Base-by-base conservation (phyloP, 2,113 vertebrate genomes). In the Aviceda subcristata region DNA sequence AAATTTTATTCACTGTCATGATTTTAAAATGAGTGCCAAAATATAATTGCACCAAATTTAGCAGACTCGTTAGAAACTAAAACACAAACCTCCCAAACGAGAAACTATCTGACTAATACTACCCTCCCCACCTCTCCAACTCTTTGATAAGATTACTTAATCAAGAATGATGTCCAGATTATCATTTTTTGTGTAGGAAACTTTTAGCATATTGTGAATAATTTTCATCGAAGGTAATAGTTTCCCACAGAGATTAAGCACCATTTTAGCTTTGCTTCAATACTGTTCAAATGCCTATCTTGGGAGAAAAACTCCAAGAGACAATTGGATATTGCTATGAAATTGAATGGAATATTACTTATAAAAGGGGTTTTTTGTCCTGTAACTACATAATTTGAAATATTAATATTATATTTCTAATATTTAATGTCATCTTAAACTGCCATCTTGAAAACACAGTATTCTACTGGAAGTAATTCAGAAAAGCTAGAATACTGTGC, bases 171-270 rank as follows among this genome's bases (percentile, higher is more conserved):
- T 39, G 3, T 48, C 18, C 39, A 78, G 20, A 64, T 55, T 62
- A 64, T 27, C 12, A n/a, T 6, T 24, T 63, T 95, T 80, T 92
- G 62, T 92, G 78, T 7, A 82, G 38, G 43, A 85, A 96, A 93
- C 32, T 93, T 96, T 86, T 51, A 75, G 63, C 84, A 95, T 48
- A 93, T 82, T 60, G 78, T 92, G 94, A 98, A 95, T 95, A 91
- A 97, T 95, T 94, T 95, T 94, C 87, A 86, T 81, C 41, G 46
- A 92, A 95, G 72, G 83, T 53, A 92, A 62, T 63, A 55, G 57
- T 81, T 97, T 92, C 86, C 81, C 75, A 55, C 11, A 84, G 87
- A 96, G 85, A 90, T 82, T 86, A 92, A 83, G 74, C 30, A 95
- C 68, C 45, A 62, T 78, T 97, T 96, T 24, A 77, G 51, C 88